phyloP scores from a whole-genome alignment of 1,140 invertebrate species.

The Bombus superbus region DNA sequence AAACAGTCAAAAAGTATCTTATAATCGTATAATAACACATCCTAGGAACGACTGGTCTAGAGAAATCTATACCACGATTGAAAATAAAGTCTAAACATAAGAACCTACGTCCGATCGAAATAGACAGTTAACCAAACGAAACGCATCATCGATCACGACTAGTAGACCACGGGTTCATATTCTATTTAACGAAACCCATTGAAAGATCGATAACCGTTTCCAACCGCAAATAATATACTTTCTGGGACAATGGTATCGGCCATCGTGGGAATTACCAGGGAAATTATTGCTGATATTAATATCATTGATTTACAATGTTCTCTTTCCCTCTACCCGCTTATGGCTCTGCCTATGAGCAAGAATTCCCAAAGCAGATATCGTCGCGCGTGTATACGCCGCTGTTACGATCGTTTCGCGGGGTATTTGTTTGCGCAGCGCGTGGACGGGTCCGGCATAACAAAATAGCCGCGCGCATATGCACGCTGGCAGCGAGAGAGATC shows the following conservation, averaged over 20 bases:
- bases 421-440: constrained; percentile 66
- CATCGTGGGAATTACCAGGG: neutral
- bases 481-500: constrained; percentile 57
- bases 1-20: too few species aligned
- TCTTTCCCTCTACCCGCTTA: neutral
- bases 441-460: constrained; percentile 64
- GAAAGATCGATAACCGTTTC: neutral
- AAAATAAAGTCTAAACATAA: neutral
- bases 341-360: neutral
- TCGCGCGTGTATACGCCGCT: neutral
- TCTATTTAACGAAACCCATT: neutral
- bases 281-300: neutral
- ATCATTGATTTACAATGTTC: neutral
- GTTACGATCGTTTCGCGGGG: constrained; percentile 59
- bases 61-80: neutral
- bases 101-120: neutral
- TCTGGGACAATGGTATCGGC: neutral
- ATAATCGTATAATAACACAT: too few species aligned
- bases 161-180: neutral
- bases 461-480: constrained; percentile 51
- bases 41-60: neutral
- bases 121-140: neutral
- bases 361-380: constrained; percentile 22
- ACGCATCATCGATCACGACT: neutral
- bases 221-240: neutral